These are phyloP conservation scores for Rhagologus leucostigma DNA, from an alignment of 2,113 vertebrate species.

Conservation along the genomic window DNA sequence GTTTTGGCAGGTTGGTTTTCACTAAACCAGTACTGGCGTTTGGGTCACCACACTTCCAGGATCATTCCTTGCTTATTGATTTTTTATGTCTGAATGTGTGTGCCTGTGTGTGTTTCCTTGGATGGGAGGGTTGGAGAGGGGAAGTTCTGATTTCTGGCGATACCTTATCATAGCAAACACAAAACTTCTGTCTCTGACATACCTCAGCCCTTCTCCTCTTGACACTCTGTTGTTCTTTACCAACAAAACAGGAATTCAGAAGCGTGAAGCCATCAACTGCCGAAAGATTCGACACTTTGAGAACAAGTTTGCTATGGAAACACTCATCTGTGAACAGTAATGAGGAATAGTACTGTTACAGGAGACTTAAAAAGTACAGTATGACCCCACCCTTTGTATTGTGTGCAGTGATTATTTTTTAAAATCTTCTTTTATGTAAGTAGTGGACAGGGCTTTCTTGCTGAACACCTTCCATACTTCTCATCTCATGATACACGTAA, in stretches of 20 bases:
- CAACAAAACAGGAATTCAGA: conserved; percentile 85
- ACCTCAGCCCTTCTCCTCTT: not conserved
- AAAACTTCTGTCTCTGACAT: not conserved
- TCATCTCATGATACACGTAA: conserved; percentile 72
- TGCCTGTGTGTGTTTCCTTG: not conserved
- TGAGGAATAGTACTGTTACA: not conserved
- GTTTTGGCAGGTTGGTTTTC: not conserved
- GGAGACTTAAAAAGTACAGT: conserved; percentile 43
- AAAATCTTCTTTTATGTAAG: conserved; percentile 74
- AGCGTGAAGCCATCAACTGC: conserved; percentile 85
- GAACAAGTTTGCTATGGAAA: conserved; percentile 86
- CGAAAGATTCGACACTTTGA: conserved; percentile 90
- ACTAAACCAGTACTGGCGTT: not conserved
- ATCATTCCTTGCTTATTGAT: not conserved
- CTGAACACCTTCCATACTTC: conserved; percentile 57
- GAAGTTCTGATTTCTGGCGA: not conserved
- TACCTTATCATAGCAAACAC: not conserved
- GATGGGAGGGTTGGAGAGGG: not conserved
- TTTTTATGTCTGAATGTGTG: fast-evolving
- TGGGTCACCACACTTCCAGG: not conserved
- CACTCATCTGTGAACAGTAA: conserved; percentile 85
- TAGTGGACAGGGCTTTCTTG: conserved; percentile 72
- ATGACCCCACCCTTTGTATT: conserved; percentile 71
- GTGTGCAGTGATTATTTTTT: conserved; percentile 81
- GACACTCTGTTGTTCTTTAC: not conserved